Percentiles rank a stretch among this genome's conserved stretches.
Conservation (phyloP, 2,113 vertebrate species). For the Cynopterus brachyotis region DNA sequence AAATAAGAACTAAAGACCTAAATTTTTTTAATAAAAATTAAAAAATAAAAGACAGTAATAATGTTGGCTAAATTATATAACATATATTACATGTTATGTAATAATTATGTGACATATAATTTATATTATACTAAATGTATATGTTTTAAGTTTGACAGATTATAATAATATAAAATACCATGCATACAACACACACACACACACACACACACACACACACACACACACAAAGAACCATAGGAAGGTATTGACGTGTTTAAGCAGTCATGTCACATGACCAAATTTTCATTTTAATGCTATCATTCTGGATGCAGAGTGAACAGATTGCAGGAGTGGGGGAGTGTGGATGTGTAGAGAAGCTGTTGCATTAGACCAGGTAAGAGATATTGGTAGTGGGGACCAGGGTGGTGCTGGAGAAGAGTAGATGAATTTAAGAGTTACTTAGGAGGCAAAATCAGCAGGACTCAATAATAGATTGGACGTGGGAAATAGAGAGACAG, state of each 20-base stretch:
- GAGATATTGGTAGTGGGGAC: background rate
- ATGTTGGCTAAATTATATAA: too few relatives aligned
- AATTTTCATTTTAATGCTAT: slow-evolving; percentile 11
- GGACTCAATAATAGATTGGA: background rate
- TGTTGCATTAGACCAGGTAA: background rate
- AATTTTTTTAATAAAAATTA: too few relatives aligned
- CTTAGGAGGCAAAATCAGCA: background rate
- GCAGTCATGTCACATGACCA: background rate
- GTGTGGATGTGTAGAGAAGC: background rate
- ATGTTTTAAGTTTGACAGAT: too few relatives aligned
- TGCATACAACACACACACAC: too few relatives aligned
- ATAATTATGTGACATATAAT: too few relatives aligned
- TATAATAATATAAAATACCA: too few relatives aligned
- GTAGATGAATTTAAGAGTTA: background rate
- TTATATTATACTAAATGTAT: too few relatives aligned
- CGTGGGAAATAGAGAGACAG: background rate
- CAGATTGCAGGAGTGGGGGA: background rate
- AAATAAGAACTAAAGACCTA: too few relatives aligned
- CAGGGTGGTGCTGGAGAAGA: background rate
- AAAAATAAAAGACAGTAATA: too few relatives aligned
- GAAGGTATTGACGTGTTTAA: background rate
- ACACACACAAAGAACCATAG: background rate
- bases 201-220: too few relatives aligned
- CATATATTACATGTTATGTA: too few relatives aligned
- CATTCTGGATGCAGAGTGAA: background rate